These are phyloP conservation scores for Solenopsis invicta DNA, from an alignment of 1,140 invertebrate species.

Conservation along the genomic window DNA sequence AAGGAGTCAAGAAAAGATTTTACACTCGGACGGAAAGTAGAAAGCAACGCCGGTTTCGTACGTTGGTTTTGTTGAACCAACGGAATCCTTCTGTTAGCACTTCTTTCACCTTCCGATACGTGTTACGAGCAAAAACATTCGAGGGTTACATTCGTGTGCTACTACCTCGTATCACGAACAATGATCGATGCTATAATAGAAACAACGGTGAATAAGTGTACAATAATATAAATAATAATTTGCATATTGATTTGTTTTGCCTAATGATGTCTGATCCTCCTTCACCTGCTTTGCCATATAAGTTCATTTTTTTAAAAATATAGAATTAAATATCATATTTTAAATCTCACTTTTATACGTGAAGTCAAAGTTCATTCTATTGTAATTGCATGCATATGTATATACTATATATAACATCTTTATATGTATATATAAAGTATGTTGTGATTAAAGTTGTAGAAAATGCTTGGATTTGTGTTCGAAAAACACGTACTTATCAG, in stretches of 20 bases:
- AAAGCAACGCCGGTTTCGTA: constrained; percentile 47
- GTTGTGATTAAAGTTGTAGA: no score
- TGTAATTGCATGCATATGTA: no score
- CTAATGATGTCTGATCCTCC: neutral
- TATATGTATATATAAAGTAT: no score
- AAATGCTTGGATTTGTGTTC: no score
- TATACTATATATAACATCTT: no score
- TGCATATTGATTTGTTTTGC: neutral
- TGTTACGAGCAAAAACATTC: constrained; percentile 50
- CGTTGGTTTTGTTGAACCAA: constrained; percentile 70
- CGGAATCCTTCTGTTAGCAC: constrained; percentile 72
- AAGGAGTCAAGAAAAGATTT: constrained; percentile 77
- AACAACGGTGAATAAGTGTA: neutral
- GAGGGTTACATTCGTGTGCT: constrained; percentile 1
- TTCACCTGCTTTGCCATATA: neutral
- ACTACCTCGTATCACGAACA: neutral
- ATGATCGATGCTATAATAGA: neutral
- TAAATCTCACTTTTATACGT: neutral
- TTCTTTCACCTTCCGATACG: constrained; percentile 64
- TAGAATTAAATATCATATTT: neutral
- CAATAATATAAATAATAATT: constrained; percentile 4
- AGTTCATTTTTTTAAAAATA: neutral
- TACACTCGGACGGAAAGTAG: constrained; percentile 70
- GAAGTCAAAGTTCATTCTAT: neutral
- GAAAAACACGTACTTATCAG: neutral